phyloP scores from a whole-genome alignment of 2,797 vertebrate genomes.

The Mus spretus region DNA sequence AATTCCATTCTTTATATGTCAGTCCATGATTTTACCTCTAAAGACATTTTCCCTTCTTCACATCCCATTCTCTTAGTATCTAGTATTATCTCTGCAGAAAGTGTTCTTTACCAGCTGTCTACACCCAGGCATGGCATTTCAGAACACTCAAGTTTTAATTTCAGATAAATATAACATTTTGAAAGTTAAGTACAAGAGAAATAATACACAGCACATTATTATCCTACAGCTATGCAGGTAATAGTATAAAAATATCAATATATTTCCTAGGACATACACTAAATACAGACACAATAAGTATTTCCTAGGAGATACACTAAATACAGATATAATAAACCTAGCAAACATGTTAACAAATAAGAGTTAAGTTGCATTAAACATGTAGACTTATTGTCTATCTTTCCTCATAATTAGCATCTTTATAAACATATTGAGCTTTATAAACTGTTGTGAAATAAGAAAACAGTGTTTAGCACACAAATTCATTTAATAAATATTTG shows the following conservation, averaged over 20 bases:
- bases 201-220: background rate
- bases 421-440: background rate
- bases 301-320: too few relatives aligned
- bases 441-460: background rate
- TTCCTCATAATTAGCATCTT: background rate
- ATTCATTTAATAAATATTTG: slow-evolving; percentile 20
- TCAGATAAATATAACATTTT: slow-evolving; percentile 5
- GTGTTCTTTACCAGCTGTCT: background rate
- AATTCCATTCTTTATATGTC: background rate
- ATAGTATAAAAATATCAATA: background rate
- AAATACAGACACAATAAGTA: background rate
- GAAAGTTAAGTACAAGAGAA: background rate
- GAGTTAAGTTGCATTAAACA: too few relatives aligned
- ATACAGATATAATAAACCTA: too few relatives aligned
- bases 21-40: background rate
- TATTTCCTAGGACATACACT: background rate
- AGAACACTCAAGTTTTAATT: background rate
- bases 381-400: background rate
- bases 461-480: background rate
- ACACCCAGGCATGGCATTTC: background rate
- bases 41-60: background rate
- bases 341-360: too few relatives aligned
- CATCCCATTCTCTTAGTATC: background rate
- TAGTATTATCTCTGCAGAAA: background rate
- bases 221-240: background rate